Conservation (phyloP, 2,797 vertebrate genomes). For the Cyclura pinguis region DNA sequence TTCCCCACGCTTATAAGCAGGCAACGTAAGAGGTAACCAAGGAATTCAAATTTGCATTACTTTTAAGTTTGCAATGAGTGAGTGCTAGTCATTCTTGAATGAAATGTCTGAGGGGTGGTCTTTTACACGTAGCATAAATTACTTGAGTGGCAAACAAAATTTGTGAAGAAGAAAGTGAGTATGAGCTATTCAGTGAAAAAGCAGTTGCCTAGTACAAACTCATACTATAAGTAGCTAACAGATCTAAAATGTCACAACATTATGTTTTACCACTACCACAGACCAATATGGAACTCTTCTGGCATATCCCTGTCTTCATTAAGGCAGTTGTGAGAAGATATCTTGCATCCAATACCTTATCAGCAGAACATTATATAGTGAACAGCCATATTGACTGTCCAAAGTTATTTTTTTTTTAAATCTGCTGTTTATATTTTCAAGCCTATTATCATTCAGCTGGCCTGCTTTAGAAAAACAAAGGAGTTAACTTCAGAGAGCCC, state of each 20-base stretch:
- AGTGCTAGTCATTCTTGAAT: not conserved
- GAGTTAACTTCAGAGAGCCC: not conserved
- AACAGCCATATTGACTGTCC: not conserved
- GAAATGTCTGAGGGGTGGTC: conserved; percentile 6
- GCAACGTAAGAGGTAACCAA: conserved; percentile 34
- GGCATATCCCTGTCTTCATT: not conserved
- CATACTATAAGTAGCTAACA: not conserved
- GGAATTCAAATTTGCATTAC: conserved; percentile 30
- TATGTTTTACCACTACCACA: not conserved
- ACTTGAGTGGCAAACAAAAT: not conserved
- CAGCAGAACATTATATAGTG: conserved; percentile 4
- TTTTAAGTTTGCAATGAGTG: not conserved
- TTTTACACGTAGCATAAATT: not conserved
- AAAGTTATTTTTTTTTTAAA: no score
- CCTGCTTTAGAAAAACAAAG: not conserved
- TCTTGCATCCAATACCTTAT: not conserved
- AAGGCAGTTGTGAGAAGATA: not conserved
- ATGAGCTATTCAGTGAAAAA: not conserved
- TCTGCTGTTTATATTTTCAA: not conserved
- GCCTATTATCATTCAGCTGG: not conserved
- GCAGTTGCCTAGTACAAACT: not conserved
- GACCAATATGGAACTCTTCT: not conserved
- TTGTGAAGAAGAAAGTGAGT: not conserved
- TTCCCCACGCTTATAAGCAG: conserved; percentile 33
- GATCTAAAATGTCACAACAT: not conserved